A percentile compares a stretch with the other conserved stretches of the same genome.
phyloP scores from a whole-genome alignment of 2,888 invertebrate species.

The Cephus rjabovi region DNA sequence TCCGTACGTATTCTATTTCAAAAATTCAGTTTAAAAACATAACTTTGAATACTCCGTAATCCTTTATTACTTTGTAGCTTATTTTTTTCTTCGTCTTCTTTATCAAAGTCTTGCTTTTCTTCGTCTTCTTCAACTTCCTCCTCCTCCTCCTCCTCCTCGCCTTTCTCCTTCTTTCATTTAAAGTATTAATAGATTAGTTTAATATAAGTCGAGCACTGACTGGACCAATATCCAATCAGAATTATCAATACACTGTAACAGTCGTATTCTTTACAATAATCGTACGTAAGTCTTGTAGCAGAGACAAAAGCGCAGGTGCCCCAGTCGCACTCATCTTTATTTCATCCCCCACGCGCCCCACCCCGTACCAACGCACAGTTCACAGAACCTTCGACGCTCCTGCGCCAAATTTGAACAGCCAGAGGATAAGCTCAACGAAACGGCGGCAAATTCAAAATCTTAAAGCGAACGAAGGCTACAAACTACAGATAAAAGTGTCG shows the following conservation, averaged over 20 bases:
- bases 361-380: too few relatives aligned
- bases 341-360: too few relatives aligned
- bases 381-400: too few relatives aligned
- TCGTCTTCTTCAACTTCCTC: constrained; percentile 50
- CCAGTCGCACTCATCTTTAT: constrained; percentile 43
- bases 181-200: constrained; percentile 59
- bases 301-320: constrained; percentile 61
- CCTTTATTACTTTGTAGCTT: constrained; percentile 59
- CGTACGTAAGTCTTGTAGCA: constrained; percentile 61
- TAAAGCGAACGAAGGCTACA: too few relatives aligned
- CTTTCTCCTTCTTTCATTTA: constrained; percentile 32
- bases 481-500: too few relatives aligned
- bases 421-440: too few relatives aligned
- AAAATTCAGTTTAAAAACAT: constrained; percentile 65
- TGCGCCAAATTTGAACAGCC: too few relatives aligned
- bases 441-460: too few relatives aligned
- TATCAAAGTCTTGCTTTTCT: constrained; percentile 35
- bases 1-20: constrained; percentile 65
- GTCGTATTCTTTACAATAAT: constrained; percentile 63
- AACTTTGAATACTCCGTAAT: constrained; percentile 62
- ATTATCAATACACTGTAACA: constrained; percentile 61
- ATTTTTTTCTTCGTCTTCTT: constrained; percentile 35
- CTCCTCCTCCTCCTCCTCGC: constrained; percentile 15
- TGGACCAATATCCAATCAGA: constrained; percentile 52
- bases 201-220: constrained; percentile 59